Evolutionary conservation across 2,797 vertebrate genomes (phyloP).

Genomic region (Thamnophis elegans): DNA sequence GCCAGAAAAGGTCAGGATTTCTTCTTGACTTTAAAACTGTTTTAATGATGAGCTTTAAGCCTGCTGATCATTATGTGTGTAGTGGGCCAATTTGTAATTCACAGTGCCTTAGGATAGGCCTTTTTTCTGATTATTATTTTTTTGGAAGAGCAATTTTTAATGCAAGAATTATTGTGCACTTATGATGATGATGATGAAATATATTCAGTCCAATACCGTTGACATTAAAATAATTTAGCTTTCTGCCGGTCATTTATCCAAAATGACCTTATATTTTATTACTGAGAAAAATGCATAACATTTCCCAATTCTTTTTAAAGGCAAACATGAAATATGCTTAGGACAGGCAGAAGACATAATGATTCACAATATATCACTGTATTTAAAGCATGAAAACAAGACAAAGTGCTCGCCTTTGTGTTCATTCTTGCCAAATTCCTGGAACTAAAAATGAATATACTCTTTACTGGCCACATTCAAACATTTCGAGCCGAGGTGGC

Average conservation of each 20-base stretch:
- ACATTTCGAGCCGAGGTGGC: too few relatives aligned
- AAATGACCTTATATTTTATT: not conserved
- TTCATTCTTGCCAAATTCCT: not conserved
- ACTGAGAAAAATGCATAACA: not conserved
- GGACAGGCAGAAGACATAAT: not conserved
- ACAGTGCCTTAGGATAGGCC: not conserved
- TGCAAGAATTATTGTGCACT: not conserved
- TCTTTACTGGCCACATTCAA: not conserved
- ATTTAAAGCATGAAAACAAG: not conserved
- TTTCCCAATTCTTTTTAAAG: not conserved
- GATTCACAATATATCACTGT: not conserved
- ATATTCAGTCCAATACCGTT: not conserved
- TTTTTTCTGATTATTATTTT: not conserved
- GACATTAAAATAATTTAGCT: not conserved
- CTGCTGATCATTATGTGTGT: not conserved
- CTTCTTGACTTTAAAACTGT: not conserved
- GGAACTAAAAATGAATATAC: not conserved
- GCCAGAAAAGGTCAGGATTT: not conserved
- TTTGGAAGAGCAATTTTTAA: not conserved
- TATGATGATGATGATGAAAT: not conserved
- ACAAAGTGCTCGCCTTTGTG: not conserved
- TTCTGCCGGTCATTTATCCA: not conserved
- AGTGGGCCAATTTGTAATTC: not conserved
- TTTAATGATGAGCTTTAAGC: not conserved
- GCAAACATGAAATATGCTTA: not conserved